Evolutionary conservation across 2,797 vertebrate species (phyloP), one percentile per base, ranked within the genome.

Genomic region (Merluccius polli): DNA sequence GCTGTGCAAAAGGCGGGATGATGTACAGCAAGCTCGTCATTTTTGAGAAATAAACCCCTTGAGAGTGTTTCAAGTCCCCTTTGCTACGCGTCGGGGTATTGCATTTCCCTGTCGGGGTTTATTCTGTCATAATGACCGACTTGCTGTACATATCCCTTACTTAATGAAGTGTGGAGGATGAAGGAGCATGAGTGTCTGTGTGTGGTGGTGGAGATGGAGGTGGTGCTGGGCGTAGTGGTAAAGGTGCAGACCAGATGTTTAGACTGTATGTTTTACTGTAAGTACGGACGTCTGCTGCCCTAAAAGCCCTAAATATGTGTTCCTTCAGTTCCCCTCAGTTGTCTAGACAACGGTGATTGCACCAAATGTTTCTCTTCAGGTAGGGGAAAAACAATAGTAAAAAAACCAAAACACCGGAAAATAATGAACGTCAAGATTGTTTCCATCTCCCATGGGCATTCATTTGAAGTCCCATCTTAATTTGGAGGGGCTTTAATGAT

Each of bases 141-240:
- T n/a, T n/a, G n/a, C n/a, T n/a, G n/a, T n/a, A n/a, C n/a, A n/a
- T n/a, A n/a, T n/a, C n/a, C n/a, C n/a, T n/a, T n/a, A n/a, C n/a
- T n/a, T 88, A 86, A 90, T 77, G 86, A 77, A 77, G 79, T 69
- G 75, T 75, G 78, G 59, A 79, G 77, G 44, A 41, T 69, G 29
- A 74, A 32, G 32, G 70, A 71, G 81, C 74, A 74, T 76, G 78
- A 31, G 59, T 68, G 70, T 65, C 18, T 77, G 70, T 71, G 73
- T 83, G 78, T 84, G 78, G 83, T 59, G 52, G 44, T 21, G 52
- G 21, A 24, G 52, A 9, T 0, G 52, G 52, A 2, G 52, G 52
- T 24, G 52, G 8, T 59, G 8, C 21, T 59, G n/a, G 52, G 21
- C 12, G 21, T 21, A 59, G 52, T 9, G 21, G n/a, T n/a, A 59